Base-by-base conservation (phyloP, 2,113 vertebrate species). In the Sardina pilchardus region DNA sequence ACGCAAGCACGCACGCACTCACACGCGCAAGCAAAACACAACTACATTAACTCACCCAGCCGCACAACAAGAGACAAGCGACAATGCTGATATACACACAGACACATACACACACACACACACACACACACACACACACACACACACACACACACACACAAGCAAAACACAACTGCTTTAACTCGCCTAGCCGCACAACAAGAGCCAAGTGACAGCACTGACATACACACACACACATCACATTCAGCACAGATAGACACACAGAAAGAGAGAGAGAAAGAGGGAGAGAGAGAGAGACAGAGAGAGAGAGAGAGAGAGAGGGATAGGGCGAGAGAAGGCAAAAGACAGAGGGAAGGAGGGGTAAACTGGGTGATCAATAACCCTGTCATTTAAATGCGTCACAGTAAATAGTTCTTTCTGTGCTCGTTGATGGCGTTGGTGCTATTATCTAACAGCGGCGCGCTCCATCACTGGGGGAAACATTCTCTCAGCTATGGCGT, bases 181-280 rank as follows among this genome's bases (percentile, higher is more conserved):
- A 90, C 89, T 89, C 87, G 53, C 89, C 48, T 87, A 56, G 9
- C 39, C 82, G 80, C 42, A 30, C 50, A 82, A 50, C 82, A 47
- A 50, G 83, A 75, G 83, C 75, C 83, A 21, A 84, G 53, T 30
- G 24, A 53, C 83, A 30, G 17, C 39, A 24, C 81, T 56, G 59
- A 39, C 53, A 26, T 39, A 82, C 75, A 43, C 30, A 63, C 59
- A 63, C 59, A 63, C 59, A 63, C 48, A 50, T n/a, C 48, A 50
- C 48, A 50, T 8, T 5, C 48, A 50, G 10, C 48, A 50, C 48
- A 50, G 3, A 50, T 8, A 50, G 3, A 50, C 48, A 50, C 48
- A 50, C n/a, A n/a, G n/a, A n/a, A n/a, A n/a, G n/a, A n/a, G n/a
- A n/a, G n/a, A n/a, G n/a, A n/a, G n/a, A n/a, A 21, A 90, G 82